These are phyloP conservation scores for Seriola aureovittata DNA, from an alignment of 2,113 vertebrate genomes.

Conservation along the genomic window DNA sequence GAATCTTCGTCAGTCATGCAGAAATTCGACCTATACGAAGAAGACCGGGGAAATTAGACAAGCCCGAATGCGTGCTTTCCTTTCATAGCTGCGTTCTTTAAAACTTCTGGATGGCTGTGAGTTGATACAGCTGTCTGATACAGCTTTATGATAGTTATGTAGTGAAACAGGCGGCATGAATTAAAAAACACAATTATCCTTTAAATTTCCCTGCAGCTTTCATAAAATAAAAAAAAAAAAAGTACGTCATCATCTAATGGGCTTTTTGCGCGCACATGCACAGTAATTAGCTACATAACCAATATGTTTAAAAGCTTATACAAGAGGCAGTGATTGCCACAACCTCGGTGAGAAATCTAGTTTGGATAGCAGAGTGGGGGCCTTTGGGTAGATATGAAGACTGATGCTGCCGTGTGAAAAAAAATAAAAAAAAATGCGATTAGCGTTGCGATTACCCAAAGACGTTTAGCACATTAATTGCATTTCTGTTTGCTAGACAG, in stretches of 20 bases:
- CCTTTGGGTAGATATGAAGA: conserved; percentile 32
- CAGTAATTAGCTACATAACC: conserved; percentile 19
- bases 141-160: background rate
- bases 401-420: background rate
- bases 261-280: conserved; percentile 21
- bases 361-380: background rate
- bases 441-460: conserved; percentile 4
- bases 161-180: conserved; percentile 1
- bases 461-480: conserved; percentile 26
- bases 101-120: conserved; percentile 2
- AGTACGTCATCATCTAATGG: background rate
- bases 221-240: background rate
- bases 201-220: conserved; percentile 21
- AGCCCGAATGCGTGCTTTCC: background rate
- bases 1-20: conserved; percentile 48
- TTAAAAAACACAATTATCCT: conserved; percentile 32
- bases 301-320: conserved; percentile 15
- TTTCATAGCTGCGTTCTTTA: conserved; percentile 16
- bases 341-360: background rate
- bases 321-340: conserved; percentile 15
- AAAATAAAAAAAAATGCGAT: background rate
- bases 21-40: conserved; percentile 51
- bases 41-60: conserved; percentile 9
- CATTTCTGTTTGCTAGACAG: conserved; percentile 27
- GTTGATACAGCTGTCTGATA: background rate